These are phyloP conservation scores for Ictalurus punctatus DNA, from an alignment of 2,113 vertebrate species.

Conservation along the genomic window DNA sequence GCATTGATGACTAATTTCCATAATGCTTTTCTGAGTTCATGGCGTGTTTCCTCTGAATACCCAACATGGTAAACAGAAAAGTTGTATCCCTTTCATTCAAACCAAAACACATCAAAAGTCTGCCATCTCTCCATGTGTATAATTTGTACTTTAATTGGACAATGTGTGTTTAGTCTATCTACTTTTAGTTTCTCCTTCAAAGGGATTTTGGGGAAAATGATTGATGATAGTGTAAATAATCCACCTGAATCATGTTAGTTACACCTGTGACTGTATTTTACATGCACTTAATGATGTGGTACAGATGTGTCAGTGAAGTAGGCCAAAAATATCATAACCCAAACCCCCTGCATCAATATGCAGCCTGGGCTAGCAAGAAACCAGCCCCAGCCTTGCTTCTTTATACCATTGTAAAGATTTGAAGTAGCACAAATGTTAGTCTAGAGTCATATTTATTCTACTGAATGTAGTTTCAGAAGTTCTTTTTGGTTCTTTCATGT, in stretches of 20 bases:
- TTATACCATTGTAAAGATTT: slow-evolving; percentile 5
- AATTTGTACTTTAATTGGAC: not conserved
- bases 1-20: slow-evolving; percentile 9
- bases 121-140: not conserved
- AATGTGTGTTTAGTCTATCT: not conserved
- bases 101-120: not conserved
- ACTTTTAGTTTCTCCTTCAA: not conserved
- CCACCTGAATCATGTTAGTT: not conserved
- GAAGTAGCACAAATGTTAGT: not conserved
- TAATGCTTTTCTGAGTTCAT: slow-evolving; percentile 5
- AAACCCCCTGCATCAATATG: not conserved
- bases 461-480: not conserved
- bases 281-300: not conserved
- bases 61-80: not conserved
- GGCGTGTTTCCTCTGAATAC: not conserved
- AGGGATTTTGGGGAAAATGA: not conserved
- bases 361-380: not conserved
- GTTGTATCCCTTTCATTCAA: not conserved
- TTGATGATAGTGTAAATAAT: not conserved
- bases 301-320: not conserved
- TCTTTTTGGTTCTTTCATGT: not conserved
- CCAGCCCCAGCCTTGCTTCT: not conserved
- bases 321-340: not conserved
- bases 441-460: not conserved
- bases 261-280: not conserved